Evolutionary conservation across 2,888 invertebrate species (phyloP), one percentile per base, ranked within the genome.

Genomic region (Acheta domesticus): DNA sequence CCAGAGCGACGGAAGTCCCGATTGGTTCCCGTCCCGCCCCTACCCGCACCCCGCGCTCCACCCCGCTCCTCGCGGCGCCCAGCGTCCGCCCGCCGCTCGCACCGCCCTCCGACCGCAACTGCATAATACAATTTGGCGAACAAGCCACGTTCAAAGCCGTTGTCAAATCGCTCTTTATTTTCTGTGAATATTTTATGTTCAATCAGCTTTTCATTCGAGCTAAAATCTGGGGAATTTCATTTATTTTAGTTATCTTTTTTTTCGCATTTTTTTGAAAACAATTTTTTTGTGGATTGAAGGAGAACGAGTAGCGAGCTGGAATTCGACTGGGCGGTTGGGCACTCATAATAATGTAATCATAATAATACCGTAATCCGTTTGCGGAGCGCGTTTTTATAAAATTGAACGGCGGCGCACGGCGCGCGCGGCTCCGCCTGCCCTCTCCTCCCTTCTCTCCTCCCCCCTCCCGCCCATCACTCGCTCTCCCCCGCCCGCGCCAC

Each of bases 101-200:
- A 62, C 14, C 62, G 16, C n/a, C 16, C 62, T 14, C n/a, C n/a
- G 62, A 62, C 62, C 62, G 62, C 62, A 62, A n/a, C 62, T 62
- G 16, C n/a, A 62, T 62, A 62, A 62, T 62, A 62, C 62, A 62
- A 62, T 62, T 62, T n/a, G 16, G n/a, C 36, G 36, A 36, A 36
- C 36, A 36, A 36, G 36, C 62, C 62, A 14, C 62, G 62, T 62
- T 16, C 16, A 62, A 62, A 62, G 62, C 62, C 62, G 16, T 62
- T 62, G 62, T 16, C 62, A 62, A 62, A 62, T 62, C 62, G 62
- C 62, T 14, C 62, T 62, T 62, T 16, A 62, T 16, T 62, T 62
- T 62, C 62, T 62, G 62, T 62, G 62, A 62, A 62, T 62, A 62
- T 62, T 62, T 62, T 62, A 62, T 62, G 62, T 62, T 62, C 62